Conservation (phyloP, 2,797 vertebrate species). For the Falco rusticolus region DNA sequence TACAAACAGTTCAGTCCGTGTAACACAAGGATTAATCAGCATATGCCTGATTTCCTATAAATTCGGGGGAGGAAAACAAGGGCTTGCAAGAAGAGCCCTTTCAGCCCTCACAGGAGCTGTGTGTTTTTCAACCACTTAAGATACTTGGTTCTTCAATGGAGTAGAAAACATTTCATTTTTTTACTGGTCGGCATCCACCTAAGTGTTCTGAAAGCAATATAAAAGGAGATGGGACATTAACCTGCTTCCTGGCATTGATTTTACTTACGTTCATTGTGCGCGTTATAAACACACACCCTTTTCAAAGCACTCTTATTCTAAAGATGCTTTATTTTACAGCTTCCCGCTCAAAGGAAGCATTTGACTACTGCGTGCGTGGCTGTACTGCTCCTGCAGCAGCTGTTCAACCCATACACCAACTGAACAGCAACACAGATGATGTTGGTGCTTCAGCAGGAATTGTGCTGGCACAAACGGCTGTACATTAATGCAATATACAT, state of each 20-base stretch:
- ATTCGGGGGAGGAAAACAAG: not conserved
- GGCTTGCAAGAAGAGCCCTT: not conserved
- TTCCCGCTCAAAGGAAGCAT: not conserved
- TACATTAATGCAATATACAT: not conserved
- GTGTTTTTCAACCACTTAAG: not conserved
- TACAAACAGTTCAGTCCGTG: conserved; percentile 52
- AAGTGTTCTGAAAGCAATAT: not conserved
- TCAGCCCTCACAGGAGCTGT: not conserved
- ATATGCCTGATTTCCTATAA: conserved; percentile 30
- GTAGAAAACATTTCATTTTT: not conserved
- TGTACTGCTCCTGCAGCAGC: not conserved
- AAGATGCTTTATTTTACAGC: not conserved
- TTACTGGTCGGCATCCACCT: not conserved
- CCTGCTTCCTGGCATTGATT: not conserved
- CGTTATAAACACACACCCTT: not conserved
- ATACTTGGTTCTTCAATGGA: not conserved
- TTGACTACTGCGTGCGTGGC: not conserved
- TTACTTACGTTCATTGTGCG: not conserved
- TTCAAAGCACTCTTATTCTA: not conserved
- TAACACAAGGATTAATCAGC: conserved; percentile 50
- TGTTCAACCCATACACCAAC: not conserved
- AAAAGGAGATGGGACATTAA: not conserved
- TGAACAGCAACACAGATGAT: not conserved
- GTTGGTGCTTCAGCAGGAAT: not conserved
- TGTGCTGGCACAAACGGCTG: not conserved